Conservation (phyloP, 2,797 vertebrate genomes). For the Diceros bicornis region DNA sequence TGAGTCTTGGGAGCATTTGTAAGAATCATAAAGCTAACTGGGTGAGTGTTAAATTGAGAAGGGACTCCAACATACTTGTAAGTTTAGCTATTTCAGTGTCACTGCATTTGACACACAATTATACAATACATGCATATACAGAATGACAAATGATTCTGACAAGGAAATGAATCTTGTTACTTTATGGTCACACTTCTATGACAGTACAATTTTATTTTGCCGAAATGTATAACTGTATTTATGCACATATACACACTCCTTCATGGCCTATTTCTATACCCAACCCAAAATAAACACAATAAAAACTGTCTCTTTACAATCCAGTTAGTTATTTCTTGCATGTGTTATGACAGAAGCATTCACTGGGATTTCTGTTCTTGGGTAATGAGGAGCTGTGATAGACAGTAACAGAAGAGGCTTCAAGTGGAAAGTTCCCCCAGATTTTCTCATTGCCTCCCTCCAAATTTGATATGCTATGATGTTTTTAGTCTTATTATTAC, state of each 20-base stretch:
- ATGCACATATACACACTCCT: not conserved
- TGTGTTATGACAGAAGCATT: conserved; percentile 63
- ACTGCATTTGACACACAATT: not conserved
- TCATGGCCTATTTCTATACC: conserved; percentile 54
- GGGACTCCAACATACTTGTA: not conserved
- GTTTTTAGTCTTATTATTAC: conserved; percentile 71
- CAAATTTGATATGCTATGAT: conserved; percentile 37
- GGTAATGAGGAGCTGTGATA: conserved; percentile 76
- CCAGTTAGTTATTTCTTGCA: conserved; percentile 59
- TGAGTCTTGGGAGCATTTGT: not conserved
- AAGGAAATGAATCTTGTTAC: conserved; percentile 60
- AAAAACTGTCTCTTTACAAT: conserved; percentile 55
- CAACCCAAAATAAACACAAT: conserved; percentile 59
- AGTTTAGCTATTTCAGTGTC: conserved; percentile 4
- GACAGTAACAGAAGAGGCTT: conserved; percentile 70
- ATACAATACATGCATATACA: not conserved
- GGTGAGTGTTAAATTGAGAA: not conserved
- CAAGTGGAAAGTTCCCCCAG: conserved; percentile 61
- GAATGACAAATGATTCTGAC: conserved; percentile 51
- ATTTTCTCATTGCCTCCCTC: conserved; percentile 71
- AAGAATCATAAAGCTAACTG: conserved; percentile 31
- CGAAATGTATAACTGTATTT: conserved; percentile 67
- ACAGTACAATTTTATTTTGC: conserved; percentile 64
- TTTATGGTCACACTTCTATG: conserved; percentile 57
- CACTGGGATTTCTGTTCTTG: conserved; percentile 70